These are phyloP conservation scores for Serripes groenlandicus DNA, from an alignment of 2,888 invertebrate genomes.

Conservation along the genomic window DNA sequence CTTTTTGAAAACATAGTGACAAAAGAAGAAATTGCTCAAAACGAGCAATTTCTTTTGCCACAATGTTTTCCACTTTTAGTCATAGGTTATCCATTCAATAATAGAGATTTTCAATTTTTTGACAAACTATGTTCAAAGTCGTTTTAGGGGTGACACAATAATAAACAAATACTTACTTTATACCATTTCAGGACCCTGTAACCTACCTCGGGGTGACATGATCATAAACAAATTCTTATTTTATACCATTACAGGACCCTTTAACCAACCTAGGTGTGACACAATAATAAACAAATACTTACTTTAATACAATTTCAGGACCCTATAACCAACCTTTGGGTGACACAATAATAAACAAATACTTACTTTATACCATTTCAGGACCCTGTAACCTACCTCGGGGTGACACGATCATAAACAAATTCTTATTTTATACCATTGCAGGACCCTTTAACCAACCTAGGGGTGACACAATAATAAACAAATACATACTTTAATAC, in stretches of 20 bases:
- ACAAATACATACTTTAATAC: too few relatives aligned
- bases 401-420: too few relatives aligned
- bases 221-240: too few relatives aligned
- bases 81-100: not conserved
- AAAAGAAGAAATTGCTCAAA: slow-evolving; percentile 1
- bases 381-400: not conserved
- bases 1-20: not conserved
- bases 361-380: not conserved
- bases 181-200: not conserved
- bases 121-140: too few relatives aligned
- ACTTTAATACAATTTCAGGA: too few relatives aligned
- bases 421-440: too few relatives aligned
- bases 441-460: too few relatives aligned
- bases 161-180: not conserved
- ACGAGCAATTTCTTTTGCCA: not conserved
- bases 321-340: too few relatives aligned
- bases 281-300: too few relatives aligned
- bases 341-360: not conserved
- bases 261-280: too few relatives aligned
- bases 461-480: too few relatives aligned
- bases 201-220: not conserved
- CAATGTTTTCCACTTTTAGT: not conserved
- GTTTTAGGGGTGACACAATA: not conserved
- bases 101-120: not conserved
- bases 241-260: too few relatives aligned